phyloP scores from a whole-genome alignment of 2,888 invertebrate genomes.

The Brassicogethes aeneus region DNA sequence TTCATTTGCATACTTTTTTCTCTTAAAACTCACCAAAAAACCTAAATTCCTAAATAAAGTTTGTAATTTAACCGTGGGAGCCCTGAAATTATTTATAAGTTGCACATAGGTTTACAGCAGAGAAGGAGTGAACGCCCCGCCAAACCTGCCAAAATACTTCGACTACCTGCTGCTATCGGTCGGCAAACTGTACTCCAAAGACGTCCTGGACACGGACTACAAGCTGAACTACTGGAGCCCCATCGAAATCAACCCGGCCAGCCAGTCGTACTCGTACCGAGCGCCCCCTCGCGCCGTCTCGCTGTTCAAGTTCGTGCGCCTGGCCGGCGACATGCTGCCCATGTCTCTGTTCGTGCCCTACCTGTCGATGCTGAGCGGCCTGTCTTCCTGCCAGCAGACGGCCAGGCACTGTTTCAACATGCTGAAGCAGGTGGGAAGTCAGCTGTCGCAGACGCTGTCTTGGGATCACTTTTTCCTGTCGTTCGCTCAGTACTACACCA shows the following conservation, averaged over 20 bases:
- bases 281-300: conserved; percentile 61
- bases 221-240: conserved; percentile 79
- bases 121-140: conserved; percentile 70
- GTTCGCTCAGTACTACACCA: conserved; percentile 62
- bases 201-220: conserved; percentile 59
- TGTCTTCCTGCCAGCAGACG: conserved; percentile 67
- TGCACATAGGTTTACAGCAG: no score
- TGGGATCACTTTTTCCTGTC: conserved; percentile 84
- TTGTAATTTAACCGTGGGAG: no score
- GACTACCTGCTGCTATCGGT: conserved; percentile 75
- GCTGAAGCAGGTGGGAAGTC: conserved; percentile 49
- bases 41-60: no score
- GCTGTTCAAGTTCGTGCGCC: conserved; percentile 82
- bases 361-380: conserved; percentile 74
- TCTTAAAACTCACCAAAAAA: no score
- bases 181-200: conserved; percentile 66
- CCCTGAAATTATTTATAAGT: no score
- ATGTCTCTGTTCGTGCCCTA: conserved; percentile 79
- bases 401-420: conserved; percentile 72
- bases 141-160: conserved; percentile 68
- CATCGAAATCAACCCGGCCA: conserved; percentile 36
- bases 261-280: conserved; percentile 34
- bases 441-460: conserved; percentile 46
- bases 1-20: no score
- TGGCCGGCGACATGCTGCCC: conserved; percentile 79